Base-by-base conservation (phyloP, 2,113 vertebrate genomes). In the Semnornis frantzii region DNA sequence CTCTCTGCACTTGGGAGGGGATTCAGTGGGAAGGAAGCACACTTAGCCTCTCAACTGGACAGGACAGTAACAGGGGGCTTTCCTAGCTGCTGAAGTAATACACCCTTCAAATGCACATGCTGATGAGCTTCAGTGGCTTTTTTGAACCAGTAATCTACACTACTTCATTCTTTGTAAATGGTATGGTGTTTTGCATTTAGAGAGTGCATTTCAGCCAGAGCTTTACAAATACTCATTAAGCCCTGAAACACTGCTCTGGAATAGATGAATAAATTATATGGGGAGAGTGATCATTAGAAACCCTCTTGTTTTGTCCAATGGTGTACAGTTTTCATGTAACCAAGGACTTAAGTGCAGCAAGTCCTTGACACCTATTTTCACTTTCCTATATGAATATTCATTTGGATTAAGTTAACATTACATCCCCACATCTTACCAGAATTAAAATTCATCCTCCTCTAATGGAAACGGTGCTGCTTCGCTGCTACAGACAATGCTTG, bases 241-340 rank as follows among this genome's bases (percentile, higher is more conserved):
- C 85, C 82, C 69, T 0, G 18, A 92, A 96, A 89, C 94, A 89
- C 82, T 64, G 82, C 85, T 92, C 79, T 92, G 85, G 93, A 96
- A 93, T 90, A 92, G 93, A 95, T 95, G 90, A 96, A 95, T 96
- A 96, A 94, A 95, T 96, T 95, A 95, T 94, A 82, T 72, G 60
- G 80, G 73, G 85, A 85, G 90, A 92, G 93, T 86, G 89, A 94
- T 90, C 85, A 72, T 81, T 95, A 94, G 95, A 92, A 97, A 92
- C 75, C 15, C 1, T 55, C 85, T 93, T 96, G 93, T 87, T 95
- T 94, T 95, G 94, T 92, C 1, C 15, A 88, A 96, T 39, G 58
- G 76, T 79, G 76, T 69, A 89, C 76, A 90, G 91, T 94, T 94
- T 97, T 96, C 85, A 66, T 78, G 85, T 94, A 94, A 87, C 87